Base-by-base conservation (phyloP, 1,140 invertebrate species). In the Camponotus pennsylvanicus region DNA sequence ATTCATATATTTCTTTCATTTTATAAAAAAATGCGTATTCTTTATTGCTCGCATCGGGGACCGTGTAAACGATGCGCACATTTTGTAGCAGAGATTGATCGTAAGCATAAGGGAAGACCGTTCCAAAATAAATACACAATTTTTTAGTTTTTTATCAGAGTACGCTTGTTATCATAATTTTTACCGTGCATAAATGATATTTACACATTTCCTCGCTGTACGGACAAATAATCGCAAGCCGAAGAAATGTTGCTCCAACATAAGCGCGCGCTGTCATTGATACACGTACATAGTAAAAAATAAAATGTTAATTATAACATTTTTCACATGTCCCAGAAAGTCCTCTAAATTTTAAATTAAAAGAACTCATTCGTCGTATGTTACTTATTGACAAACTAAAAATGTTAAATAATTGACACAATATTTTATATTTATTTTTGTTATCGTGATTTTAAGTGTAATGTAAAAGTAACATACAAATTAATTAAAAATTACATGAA, bases 41-140 rank as follows among this genome's bases (percentile, higher is more conserved):
- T 15, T 21, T 21, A 69, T 78, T 42, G 59, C 45, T 40, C 37
- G 32, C 57, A 64, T 82, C 67, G 80, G 59, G 69, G 34, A 83
- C 66, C 66, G 75, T 45, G 70, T 67, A 64, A 80, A 69, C 37
- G 57, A 82, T 78, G 71, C 67, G 66, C 71, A 80, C 67, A 27
- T 92, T 91, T 88, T 88, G 83, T 78, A 64, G 90, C 89, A 85
- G 75, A 88, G 86, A 90, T 86, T 88, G 86, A 82, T 83, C 85
- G 69, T 69, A 71, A 61, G 67, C 77, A 70, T 21, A 45, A n/a
- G 37, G 75, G 15, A 34, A 57, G 37, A 52, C 4, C 15, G 49
- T 5, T 21, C 8, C 7, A 59, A 59, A 59, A 59, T 59, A 59
- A 57, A 57, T 8, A 59, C 7, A 21, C n/a, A 27, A 3, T 59